phyloP scores from a whole-genome alignment of 2,113 vertebrate species.

The Rostratula benghalensis region DNA sequence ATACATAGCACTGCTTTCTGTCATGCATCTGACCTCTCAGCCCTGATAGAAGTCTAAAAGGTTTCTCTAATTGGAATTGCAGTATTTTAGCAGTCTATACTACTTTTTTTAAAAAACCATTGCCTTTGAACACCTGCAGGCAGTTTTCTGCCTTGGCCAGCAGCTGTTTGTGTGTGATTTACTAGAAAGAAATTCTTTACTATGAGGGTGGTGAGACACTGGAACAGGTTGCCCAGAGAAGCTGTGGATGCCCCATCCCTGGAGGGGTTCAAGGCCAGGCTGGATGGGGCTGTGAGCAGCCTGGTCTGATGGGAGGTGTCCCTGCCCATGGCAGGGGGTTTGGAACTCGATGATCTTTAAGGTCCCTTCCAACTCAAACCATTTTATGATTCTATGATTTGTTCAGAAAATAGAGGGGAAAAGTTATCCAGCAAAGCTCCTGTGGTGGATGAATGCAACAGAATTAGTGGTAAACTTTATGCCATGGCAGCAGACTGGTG shows the following conservation, averaged over 20 bases:
- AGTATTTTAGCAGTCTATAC: not conserved
- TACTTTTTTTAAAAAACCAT: not conserved
- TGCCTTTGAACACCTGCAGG: not conserved
- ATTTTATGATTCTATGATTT: not conserved
- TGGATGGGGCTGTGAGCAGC: too few species aligned
- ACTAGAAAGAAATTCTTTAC: too few species aligned
- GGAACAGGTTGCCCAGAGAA: too few species aligned
- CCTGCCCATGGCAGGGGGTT: too few species aligned
- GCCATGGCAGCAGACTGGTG: not conserved
- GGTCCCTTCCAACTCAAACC: too few species aligned
- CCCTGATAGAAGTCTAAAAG: not conserved
- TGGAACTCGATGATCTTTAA: too few species aligned
- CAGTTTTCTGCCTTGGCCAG: not conserved
- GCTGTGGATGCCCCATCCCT: too few species aligned
- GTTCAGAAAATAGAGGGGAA: not conserved
- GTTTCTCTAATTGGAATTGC: conserved; percentile 2
- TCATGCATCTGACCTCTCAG: not conserved
- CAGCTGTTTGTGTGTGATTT: not conserved
- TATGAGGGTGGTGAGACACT: too few species aligned
- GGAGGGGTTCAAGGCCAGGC: too few species aligned
- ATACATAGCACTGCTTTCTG: not conserved
- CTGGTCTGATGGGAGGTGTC: too few species aligned
- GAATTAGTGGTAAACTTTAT: not conserved
- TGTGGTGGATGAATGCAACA: not conserved
- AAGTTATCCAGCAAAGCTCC: not conserved